Base-by-base conservation (phyloP, 2,888 invertebrate species). In the Brachylomia viminalis region DNA sequence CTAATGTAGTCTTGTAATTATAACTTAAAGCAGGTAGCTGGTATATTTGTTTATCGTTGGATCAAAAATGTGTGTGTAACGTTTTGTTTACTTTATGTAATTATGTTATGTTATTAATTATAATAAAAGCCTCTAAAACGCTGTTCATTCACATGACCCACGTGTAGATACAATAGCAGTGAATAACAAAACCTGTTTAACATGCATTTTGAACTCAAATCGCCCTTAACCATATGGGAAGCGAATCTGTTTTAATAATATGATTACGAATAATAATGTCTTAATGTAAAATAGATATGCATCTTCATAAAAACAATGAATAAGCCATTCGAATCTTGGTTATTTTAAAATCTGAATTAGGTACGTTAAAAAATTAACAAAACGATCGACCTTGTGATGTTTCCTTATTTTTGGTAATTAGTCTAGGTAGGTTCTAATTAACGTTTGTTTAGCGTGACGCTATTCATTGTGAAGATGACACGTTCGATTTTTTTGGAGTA, bases 341-440 rank as follows among this genome's bases (percentile, higher is more conserved):
- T 73, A 82, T 67, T 72, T 68, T 68, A 65, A 61, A 72, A 69
- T 65, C 76, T 65, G 80, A 76, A 83, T 78, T n/a, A n/a, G n/a
- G n/a, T 75, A 72, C 79, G 71, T 75, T 77, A 76, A 81, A 85
- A 86, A 77, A 84, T 76, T 70, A 84, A 84, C 85, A 84, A 84
- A 87, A 86, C 76, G 67, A 56, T 59, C 79, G 90, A 84, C 91
- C 91, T 91, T 90, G 91, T 67, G 58, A 82, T 85, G 89, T 87
- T 90, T 90, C 90, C 90, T 87, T 85, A 80, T 85, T 75, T 82
- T 84, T 52, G 79, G 79, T 90, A 90, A 91, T 91, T 91, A 89
- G 77, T 76, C 56, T 86, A 74, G 67, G 73, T 81, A 65, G 65
- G 66, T 80, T 62, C 38, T 88, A 87, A 87, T 87, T 88, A 87